Evolutionary conservation across 2,888 invertebrate genomes (phyloP).

Genomic region (Tipula confusa): DNA sequence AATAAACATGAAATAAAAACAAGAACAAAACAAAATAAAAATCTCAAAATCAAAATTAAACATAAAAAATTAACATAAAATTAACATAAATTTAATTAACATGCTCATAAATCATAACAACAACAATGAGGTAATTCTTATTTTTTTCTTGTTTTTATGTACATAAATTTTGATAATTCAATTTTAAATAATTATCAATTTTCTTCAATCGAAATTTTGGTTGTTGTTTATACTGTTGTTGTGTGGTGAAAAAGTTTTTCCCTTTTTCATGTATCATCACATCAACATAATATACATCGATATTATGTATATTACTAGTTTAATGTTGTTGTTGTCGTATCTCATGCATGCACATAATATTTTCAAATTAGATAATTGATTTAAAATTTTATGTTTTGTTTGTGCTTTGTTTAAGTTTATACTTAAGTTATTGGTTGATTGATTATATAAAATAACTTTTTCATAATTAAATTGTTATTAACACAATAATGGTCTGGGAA

Average conservation of each 20-base stretch:
- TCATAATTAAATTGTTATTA: not conserved
- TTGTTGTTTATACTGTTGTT: not conserved
- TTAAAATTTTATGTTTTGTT: not conserved
- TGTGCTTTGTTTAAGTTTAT: not conserved
- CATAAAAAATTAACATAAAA: constrained; percentile 8
- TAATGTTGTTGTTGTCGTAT: not conserved
- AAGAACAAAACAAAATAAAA: too few species aligned
- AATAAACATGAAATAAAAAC: not conserved
- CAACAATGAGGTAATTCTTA: not conserved
- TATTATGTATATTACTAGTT: not conserved
- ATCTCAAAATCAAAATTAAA: not conserved
- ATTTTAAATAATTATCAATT: constrained; percentile 20
- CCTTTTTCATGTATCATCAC: not conserved
- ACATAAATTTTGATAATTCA: not conserved
- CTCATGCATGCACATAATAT: not conserved
- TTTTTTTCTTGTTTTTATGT: not conserved
- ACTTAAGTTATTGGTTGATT: not conserved
- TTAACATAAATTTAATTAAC: constrained; percentile 25
- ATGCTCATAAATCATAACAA: constrained; percentile 25
- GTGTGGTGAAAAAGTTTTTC: not conserved
- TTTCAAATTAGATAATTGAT: not conserved
- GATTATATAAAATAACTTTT: not conserved
- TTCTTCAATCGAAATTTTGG: not conserved
- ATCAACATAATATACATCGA: not conserved
- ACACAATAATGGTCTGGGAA: not conserved